Percentiles rank a stretch among this genome's conserved stretches.
Evolutionary conservation across 23 tunicate genomes (phyloP).

Genomic region (Phallusia fumigata): DNA sequence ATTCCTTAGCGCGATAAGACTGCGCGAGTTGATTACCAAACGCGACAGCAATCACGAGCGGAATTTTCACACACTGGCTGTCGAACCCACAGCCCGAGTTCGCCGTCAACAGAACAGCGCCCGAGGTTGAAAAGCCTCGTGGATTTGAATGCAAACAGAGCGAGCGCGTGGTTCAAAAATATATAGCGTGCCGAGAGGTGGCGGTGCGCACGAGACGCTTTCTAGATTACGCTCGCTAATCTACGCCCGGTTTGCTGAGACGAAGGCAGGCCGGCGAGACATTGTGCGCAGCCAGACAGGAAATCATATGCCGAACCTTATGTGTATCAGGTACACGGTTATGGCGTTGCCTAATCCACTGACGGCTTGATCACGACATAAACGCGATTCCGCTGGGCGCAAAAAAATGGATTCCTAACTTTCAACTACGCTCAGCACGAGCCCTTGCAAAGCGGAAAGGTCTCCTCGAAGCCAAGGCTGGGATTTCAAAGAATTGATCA

Average conservation of each 20-base stretch:
- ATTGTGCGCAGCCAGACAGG: constrained; percentile 13
- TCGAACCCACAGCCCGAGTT: not conserved
- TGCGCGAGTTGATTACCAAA: constrained; percentile 1
- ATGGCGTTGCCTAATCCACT: not conserved
- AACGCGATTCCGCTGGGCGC: not conserved
- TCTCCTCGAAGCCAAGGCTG: not conserved
- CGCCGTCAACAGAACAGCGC: not conserved
- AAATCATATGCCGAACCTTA: constrained; percentile 9
- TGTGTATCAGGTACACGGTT: constrained; percentile 19
- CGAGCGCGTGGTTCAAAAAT: not conserved
- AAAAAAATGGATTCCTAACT: no score
- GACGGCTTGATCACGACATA: not conserved
- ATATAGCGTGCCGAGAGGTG: no score
- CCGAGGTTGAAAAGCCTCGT: not conserved
- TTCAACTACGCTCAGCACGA: no score
- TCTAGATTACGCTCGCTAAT: constrained; percentile 10
- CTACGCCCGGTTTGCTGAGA: constrained; percentile 6
- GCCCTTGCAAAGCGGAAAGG: no score
- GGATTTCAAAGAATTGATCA: not conserved
- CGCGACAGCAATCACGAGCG: constrained; percentile 4
- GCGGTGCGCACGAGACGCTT: constrained; percentile 5
- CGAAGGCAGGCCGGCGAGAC: constrained; percentile 14
- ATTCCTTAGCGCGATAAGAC: not conserved
- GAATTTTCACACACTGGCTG: not conserved
- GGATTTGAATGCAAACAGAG: constrained; percentile 6